Percentiles rank a stretch among this genome's conserved stretches.
These are phyloP conservation scores for Platysternon megacephalum DNA, from an alignment of 2,113 vertebrate genomes.

Conservation along the genomic window DNA sequence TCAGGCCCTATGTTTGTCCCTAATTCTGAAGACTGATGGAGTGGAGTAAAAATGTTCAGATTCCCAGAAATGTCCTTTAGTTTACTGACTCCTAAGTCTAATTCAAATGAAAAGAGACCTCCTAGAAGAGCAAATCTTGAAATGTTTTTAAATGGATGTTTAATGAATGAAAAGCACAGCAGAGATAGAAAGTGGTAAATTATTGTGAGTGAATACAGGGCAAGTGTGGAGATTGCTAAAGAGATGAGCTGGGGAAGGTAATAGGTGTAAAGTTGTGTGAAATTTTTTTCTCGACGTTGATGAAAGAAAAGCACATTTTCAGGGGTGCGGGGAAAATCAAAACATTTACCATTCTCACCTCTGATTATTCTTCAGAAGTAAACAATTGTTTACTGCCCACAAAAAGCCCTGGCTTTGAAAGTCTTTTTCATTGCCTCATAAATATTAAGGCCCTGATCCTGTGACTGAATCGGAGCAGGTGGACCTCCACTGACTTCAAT, in stretches of 20 bases:
- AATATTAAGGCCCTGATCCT: neutral
- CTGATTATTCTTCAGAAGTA: neutral
- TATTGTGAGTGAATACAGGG: neutral
- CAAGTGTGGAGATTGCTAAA: neutral
- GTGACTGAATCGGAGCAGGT: neutral
- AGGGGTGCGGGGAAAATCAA: neutral
- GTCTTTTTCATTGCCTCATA: neutral
- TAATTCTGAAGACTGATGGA: neutral
- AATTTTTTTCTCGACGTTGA: accelerated
- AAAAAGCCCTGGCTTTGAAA: neutral
- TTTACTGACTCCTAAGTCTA: neutral
- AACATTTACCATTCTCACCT: neutral
- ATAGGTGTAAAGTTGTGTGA: neutral
- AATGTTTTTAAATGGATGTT: neutral
- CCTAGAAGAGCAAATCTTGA: neutral
- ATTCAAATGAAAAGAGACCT: neutral
- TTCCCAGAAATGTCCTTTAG: neutral
- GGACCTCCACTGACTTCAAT: neutral
- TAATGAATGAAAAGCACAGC: neutral
- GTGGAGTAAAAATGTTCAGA: neutral
- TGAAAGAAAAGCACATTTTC: neutral
- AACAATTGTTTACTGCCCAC: neutral
- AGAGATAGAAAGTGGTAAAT: neutral
- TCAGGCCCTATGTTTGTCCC: neutral
- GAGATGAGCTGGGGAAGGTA: neutral